phyloP scores from a whole-genome alignment of 1,140 invertebrate species.

The Amyelois transitella region DNA sequence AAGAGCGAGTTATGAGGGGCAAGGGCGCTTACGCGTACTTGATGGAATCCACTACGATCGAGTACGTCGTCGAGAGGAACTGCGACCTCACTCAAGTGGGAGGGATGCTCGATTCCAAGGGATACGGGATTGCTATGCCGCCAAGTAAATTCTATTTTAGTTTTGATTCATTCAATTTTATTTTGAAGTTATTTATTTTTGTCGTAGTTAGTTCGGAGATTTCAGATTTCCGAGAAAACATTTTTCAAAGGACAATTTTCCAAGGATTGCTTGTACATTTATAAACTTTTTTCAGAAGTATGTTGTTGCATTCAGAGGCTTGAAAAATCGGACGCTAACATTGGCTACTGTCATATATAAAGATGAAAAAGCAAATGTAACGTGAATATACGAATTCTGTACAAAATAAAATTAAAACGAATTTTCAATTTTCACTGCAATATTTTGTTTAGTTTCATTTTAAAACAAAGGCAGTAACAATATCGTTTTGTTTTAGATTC shows the following conservation, averaged over 20 bases:
- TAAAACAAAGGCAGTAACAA: neutral
- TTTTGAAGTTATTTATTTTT: too few species aligned
- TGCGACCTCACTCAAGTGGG: slow-evolving; percentile 94
- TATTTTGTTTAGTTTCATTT: neutral
- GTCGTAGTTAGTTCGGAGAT: neutral
- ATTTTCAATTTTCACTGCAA: neutral
- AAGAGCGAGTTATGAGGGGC: slow-evolving; percentile 87
- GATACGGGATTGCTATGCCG: slow-evolving; percentile 94
- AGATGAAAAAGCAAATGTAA: too few species aligned
- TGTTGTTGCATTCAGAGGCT: too few species aligned
- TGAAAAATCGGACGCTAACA: too few species aligned
- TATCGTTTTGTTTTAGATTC: slow-evolving; percentile 78
- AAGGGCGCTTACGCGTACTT: slow-evolving; percentile 93
- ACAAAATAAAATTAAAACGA: neutral
- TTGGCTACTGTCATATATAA: too few species aligned
- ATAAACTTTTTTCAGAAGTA: too few species aligned
- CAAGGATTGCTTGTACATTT: too few species aligned
- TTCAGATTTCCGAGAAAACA: neutral
- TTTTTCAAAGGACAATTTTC: too few species aligned
- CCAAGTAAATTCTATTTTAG: slow-evolving; percentile 80
- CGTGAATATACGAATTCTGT: neutral
- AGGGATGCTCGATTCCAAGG: slow-evolving; percentile 92
- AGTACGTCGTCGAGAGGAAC: slow-evolving; percentile 92
- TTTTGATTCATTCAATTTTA: neutral
- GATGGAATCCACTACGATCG: slow-evolving; percentile 95